Base-by-base conservation (phyloP, 2,888 invertebrate genomes). In the Andrena bucephala region DNA sequence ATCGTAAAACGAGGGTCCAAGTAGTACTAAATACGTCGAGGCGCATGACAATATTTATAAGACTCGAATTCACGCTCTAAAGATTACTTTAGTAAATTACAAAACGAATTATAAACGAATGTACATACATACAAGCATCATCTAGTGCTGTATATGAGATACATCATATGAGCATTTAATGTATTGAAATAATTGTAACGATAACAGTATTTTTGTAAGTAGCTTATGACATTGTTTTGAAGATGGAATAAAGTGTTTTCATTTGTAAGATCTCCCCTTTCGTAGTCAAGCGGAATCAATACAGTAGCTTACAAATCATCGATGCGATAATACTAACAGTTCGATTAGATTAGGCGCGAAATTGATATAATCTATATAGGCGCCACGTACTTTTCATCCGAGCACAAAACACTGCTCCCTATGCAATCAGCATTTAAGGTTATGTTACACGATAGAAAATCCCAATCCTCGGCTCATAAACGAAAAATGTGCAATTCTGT, bases 171-270 rank as follows among this genome's bases (percentile, higher is more conserved):
- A 75, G 54, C 71, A 78, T 60, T 69, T 74, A 71, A 81, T 71
- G 52, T 80, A 75, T 48, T 77, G 67, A 74, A 54, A 72, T 60
- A 74, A 88, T 81, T 82, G 67, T 86, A 84, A 84, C 29, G 16
- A 80, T 88, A 88, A 54, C 65, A 84, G 76, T 84, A 84, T 85
- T 84, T 88, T 88, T 87, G 76, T 80, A 81, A 79, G 71, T 86
- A 86, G 57, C 66, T 65, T 86, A 82, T 62, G 77, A 82, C 69
- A 76, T 67, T 72, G 84, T 84, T 86, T 88, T 84, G 66, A 81
- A 67, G 52, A 29, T 84, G 77, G 84, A 87, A 86, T 88, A 87
- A 88, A 87, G 63, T 86, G 73, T 80, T 82, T 88, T 77, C 73
- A 85, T 76, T 78, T 68, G 33, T 68, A 78, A 59, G 29, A n/a